Base-by-base conservation (phyloP, 1,140 invertebrate species). In the Triops longicaudatus region DNA sequence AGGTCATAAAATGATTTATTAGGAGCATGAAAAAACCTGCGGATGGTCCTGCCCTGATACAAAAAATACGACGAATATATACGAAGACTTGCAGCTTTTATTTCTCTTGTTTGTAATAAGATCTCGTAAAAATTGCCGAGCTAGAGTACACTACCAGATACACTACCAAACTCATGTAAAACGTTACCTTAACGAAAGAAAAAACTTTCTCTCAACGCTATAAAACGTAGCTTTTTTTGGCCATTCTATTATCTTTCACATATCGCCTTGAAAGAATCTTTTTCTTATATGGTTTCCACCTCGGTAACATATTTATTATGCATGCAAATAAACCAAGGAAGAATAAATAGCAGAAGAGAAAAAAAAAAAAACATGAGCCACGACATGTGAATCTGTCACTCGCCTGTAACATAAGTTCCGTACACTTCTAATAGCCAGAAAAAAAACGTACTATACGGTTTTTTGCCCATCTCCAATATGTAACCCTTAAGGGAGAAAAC, bases 1-100 rank as follows among this genome's bases (percentile, higher is more conserved):
- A 63, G 50, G 50, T 63, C 50, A 63, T 63, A 63, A 63, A 63
- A 63, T 63, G 50, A 63, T 63, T 63, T 63, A 63, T 63, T 63
- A 63, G 50, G 7, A 63, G 50, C 50, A 63, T 63, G 50, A 63
- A 63, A 63, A 63, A 63, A 63, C 50, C 50, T 22, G 50, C 14
- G 50, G 50, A 63, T 63, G 50, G 50, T 63, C 50, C 17, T 63
- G 17, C 50, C 50, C 22, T 63, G 22, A 17, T 63, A 63, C 6
- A 22, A 63, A 44, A 63, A 63, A 1, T 63, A 63, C 14, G 50
- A 17, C 2, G 31, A 11, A 63, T 63, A 63, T 4, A 17, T 17
- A 14, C 50, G 0, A 37, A 37, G 31, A 37, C 17, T 22, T 63
- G 10, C 50, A 63, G 22, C 5, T 63, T 63, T 63, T 63, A 63